Evolutionary conservation across 37 sponge, comb jelly and placozoan species (phyloP).

Genomic region (Haliclona indistincta): DNA sequence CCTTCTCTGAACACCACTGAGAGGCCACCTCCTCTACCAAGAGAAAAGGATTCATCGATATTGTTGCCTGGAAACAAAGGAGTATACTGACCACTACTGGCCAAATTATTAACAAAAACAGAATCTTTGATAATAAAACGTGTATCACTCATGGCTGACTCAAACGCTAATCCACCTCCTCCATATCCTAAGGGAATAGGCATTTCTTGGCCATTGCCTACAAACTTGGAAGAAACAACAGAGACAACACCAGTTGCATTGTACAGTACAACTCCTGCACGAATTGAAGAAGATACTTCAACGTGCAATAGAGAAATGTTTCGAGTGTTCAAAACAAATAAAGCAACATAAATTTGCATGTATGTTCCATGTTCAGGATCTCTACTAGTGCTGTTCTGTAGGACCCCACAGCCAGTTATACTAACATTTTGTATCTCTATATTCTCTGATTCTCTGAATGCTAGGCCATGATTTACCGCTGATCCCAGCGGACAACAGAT

Average conservation of each 20-base stretch:
- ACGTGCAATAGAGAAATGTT: constrained; percentile 4
- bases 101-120: constrained; percentile 6
- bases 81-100: neutral
- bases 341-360: neutral
- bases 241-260: constrained; percentile 7
- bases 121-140: neutral
- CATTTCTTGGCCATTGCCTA: neutral
- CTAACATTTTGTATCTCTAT: constrained; percentile 16
- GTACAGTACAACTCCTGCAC: constrained; percentile 24
- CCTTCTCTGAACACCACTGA: constrained; percentile 19
- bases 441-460: constrained; percentile 6
- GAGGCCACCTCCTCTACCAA: constrained; percentile 41
- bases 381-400: constrained; percentile 15
- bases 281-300: neutral
- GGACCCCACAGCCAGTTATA: constrained; percentile 30
- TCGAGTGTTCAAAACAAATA: constrained; percentile 6
- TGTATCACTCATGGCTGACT: neutral
- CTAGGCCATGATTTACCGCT: constrained; percentile 11
- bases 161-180: constrained; percentile 4
- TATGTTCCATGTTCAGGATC: neutral
- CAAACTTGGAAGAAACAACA: neutral
- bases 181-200: neutral
- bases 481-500: neutral
- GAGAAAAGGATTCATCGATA: neutral
- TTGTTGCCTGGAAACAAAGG: neutral